Percentiles rank a stretch among this genome's conserved stretches.
These are phyloP conservation scores for Drosophila tristis DNA, from an alignment of 1,140 invertebrate genomes.

Conservation along the genomic window DNA sequence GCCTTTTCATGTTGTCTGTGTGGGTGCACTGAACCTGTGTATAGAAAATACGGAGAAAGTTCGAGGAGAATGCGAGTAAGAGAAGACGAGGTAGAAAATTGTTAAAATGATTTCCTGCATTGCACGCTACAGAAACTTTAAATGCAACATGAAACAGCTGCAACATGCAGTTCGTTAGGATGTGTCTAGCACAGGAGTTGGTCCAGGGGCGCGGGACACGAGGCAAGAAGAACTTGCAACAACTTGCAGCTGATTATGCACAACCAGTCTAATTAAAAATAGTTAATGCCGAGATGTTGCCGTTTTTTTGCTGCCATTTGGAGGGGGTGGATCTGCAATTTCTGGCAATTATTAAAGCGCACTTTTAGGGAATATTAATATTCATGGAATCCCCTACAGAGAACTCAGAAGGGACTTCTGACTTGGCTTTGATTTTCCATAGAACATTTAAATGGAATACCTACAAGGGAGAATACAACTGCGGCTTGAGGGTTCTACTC, in stretches of 20 bases:
- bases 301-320: slow-evolving; percentile 4
- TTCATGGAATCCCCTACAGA: slow-evolving; percentile 9
- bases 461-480: too few species aligned
- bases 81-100: slow-evolving; percentile 62
- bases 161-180: slow-evolving; percentile 39
- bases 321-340: slow-evolving; percentile 9
- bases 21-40: slow-evolving; percentile 72
- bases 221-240: slow-evolving; percentile 31
- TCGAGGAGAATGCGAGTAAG: slow-evolving; percentile 14
- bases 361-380: slow-evolving; percentile 30
- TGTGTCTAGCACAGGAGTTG: slow-evolving; percentile 20
- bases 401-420: not conserved
- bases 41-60: slow-evolving; percentile 41
- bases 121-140: slow-evolving; percentile 79
- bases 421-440: too few species aligned
- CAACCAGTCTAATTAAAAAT: slow-evolving; percentile 72
- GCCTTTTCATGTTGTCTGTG: slow-evolving; percentile 69
- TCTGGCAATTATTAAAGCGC: slow-evolving; percentile 53
- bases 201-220: too few species aligned
- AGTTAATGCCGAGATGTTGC: slow-evolving; percentile 52
- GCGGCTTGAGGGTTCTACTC: too few species aligned
- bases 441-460: not conserved
- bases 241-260: slow-evolving; percentile 68
- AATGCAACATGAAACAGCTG: slow-evolving; percentile 72
- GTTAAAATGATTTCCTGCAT: slow-evolving; percentile 81